phyloP scores from a whole-genome alignment of 2,888 invertebrate genomes.

The Rhaphigaster nebulosa region DNA sequence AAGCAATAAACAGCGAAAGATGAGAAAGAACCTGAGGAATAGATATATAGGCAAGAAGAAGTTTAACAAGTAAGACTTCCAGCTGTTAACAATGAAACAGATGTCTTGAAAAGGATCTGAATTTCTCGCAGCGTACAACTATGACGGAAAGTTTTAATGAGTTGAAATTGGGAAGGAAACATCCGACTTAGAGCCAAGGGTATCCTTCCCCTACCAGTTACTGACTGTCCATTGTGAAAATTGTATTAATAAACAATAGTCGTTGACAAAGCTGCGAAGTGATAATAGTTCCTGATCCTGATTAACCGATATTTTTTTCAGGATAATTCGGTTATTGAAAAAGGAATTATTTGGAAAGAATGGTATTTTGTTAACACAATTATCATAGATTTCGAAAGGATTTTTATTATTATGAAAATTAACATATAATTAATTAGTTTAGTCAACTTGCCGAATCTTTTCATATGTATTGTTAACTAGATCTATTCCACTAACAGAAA shows the following conservation, averaged over 20 bases:
- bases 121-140: conserved; percentile 43
- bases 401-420: too few species aligned
- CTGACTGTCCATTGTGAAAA: not conserved
- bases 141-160: conserved; percentile 44
- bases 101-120: conserved; percentile 42
- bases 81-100: conserved; percentile 48
- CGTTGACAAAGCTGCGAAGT: not conserved
- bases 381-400: too few species aligned
- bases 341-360: too few species aligned
- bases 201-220: not conserved
- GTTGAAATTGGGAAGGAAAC: conserved; percentile 44
- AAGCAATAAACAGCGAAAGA: not conserved
- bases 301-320: not conserved
- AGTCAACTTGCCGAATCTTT: too few species aligned
- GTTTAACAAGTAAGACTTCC: conserved; percentile 45
- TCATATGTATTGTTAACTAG: too few species aligned
- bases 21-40: not conserved
- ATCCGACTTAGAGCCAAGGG: not conserved
- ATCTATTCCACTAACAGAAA: too few species aligned
- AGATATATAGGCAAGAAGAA: conserved; percentile 40
- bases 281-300: not conserved
- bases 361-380: too few species aligned
- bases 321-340: too few species aligned
- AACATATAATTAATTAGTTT: too few species aligned
- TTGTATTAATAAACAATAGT: not conserved